Evolutionary conservation across 2,113 vertebrate genomes (phyloP), one percentile per base, ranked within the genome.

Genomic region (Typhlomys cinereus): DNA sequence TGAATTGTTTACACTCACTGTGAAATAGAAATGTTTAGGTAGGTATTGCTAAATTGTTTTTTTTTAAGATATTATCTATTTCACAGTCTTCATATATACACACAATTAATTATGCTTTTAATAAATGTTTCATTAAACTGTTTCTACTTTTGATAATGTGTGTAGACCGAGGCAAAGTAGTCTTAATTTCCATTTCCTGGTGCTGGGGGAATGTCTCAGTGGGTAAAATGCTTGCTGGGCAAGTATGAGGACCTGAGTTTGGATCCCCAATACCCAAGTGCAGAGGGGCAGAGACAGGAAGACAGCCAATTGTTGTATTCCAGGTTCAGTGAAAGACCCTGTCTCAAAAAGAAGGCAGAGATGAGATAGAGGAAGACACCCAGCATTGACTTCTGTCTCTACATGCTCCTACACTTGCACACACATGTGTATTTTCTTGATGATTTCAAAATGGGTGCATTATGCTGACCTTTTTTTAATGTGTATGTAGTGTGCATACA

Each of bases 81-180:
- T n/a, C n/a, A n/a, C n/a, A n/a, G n/a, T n/a, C n/a, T n/a, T n/a
- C n/a, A n/a, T n/a, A n/a, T n/a, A n/a, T n/a, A n/a, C n/a, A n/a
- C n/a, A n/a, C n/a, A n/a, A n/a, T n/a, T n/a, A n/a, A n/a, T n/a
- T n/a, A n/a, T n/a, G n/a, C n/a, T n/a, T n/a, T n/a, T n/a, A n/a
- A n/a, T n/a, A n/a, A n/a, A n/a, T n/a, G n/a, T n/a, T n/a, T 64
- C 18, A 39, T 79, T 76, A 75, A 94, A 88, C 41, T 70, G 15
- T 57, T 89, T 25, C 79, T 34, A 31, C 80, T 12, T 74, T 10
- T 85, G 48, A 29, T 57, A 71, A 1, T 85, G 64, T 73, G 39
- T 41, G 21, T 93, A 73, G n/a, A 70, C 36, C 62, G 76, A 0
- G 66, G 48, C 67, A 67, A 44, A 1, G 46, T 70, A 48, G 46